Percentiles rank a stretch among this genome's conserved stretches.
phyloP scores from a whole-genome alignment of 2,888 invertebrate species.

The Bombylius discolor region DNA sequence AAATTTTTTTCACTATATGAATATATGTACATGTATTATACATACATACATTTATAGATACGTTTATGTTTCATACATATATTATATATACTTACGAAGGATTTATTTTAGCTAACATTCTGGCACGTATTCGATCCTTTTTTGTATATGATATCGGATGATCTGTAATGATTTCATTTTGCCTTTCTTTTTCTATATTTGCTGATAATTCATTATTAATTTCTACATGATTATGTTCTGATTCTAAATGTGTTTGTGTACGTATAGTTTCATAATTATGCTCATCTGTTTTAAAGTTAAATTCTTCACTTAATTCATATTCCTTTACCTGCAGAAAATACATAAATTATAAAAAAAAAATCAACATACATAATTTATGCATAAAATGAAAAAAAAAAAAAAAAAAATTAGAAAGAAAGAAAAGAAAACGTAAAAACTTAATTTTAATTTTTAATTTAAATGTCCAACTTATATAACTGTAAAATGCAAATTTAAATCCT shows the following conservation, averaged over 20 bases:
- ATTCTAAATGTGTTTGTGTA: conserved; percentile 34
- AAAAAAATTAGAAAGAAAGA: no score
- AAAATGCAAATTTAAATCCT: no score
- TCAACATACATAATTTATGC: not conserved
- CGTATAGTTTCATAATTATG: conserved; percentile 55
- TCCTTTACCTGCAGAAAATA: conserved; percentile 55
- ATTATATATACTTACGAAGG: conserved; percentile 31
- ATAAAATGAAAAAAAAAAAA: conserved; percentile 10
- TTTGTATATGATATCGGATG: conserved; percentile 35
- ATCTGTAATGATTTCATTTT: conserved; percentile 43
- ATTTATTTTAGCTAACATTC: conserved; percentile 35
- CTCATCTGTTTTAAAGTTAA: conserved; percentile 71
- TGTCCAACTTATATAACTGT: no score
- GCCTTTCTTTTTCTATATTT: conserved; percentile 67
- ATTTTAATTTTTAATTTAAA: no score
- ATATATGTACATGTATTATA: no score
- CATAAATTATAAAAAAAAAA: not conserved
- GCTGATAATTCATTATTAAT: conserved; percentile 64
- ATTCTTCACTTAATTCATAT: conserved; percentile 76
- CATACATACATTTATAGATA: no score
- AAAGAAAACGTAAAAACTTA: no score
- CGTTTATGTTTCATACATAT: conserved; percentile 42
- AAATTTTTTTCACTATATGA: no score
- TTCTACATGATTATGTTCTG: conserved; percentile 41
- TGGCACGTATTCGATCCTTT: conserved; percentile 34